Evolutionary conservation across 2,113 vertebrate species (phyloP), one percentile per base, ranked within the genome.

Genomic region (Planiliza haematocheilus): DNA sequence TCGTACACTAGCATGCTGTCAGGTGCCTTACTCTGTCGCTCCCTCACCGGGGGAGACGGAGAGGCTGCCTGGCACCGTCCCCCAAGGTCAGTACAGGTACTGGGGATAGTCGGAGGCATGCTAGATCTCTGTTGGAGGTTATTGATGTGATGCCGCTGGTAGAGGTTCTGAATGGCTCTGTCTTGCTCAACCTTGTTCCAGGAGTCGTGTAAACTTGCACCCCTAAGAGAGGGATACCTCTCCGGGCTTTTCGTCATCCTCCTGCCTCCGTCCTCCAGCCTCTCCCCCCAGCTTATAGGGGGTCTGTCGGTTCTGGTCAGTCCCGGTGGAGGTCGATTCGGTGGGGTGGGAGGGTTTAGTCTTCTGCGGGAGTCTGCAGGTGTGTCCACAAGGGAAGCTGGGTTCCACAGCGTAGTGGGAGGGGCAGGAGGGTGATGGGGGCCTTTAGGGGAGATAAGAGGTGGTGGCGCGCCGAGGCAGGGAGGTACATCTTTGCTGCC

Each of bases 401-500:
- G 97, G 87, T 98, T 99, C 97, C 97, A 99, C 76, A 99, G 95
- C 10, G 95, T 95, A 0, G 96, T 94, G 46, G 94, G 82, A 51
- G 95, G 91, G 0, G 93, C 82, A 6, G 91, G 78, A 17, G 69
- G 65, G 20, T 92, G 90, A 60, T 93, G 95, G 76, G 94, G 94
- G 10, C 94, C 93, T 63, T 98, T 98, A 6, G 97, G 97, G 1
- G 97, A 97, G 90, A 99, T 98, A 68, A 98, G 96, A 0, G 97
- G 97, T 0, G 97, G 97, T 0, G 97, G 97, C 1, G 96, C 96
- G 0, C 97, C 96, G 0, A 99, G 95, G 81, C 95, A 95, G 67
- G 95, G 94, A 0, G 93, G 85, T 0, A 85, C 52, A 37, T 98
- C 97, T 34, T 96, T 94, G 86, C 89, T 73, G 41, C 88, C 79